Evolutionary conservation across 2,797 vertebrate species (phyloP), one percentile per base, ranked within the genome.

Genomic region (Falco berigora): DNA sequence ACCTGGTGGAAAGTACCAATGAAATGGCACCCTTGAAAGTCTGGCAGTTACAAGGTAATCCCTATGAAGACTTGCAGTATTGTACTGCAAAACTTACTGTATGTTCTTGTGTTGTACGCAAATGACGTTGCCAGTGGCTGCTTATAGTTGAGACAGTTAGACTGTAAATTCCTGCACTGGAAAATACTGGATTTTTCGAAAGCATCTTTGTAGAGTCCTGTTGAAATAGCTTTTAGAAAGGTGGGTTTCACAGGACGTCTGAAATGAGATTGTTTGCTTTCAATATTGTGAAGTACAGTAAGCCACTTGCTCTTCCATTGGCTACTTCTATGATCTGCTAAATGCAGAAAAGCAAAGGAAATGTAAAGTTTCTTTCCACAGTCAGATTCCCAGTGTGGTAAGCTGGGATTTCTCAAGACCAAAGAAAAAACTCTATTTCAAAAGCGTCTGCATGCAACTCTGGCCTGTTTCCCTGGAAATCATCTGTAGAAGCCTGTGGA

Each of bases 1-100:
- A 99, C 97, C 98, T 99, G 0, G 98, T 99, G 22, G 99, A 99
- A 97, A 99, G 99, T 96, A 99, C 99, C 93, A 99, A 99, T 95
- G 99, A 99, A 96, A 99, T 99, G 99, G 98, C 99, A 9, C 99
- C 99, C 59, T 98, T 99, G 76, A 99, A 99, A 98, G 99, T 99
- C 8, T 99, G 99, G 99, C 99, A 99, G 83, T 98, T 99, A 96
- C 99, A 99, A 99, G 99, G 99, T 99, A 97, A 94, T 50, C n/a
- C 80, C n/a, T 72, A n/a, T 12, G 8, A 77, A 63, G 44, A 3
- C 22, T 86, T 85, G 87, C 58, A 56, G 21, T 58, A 12, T 7
- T 44, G 27, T 24, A 25, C 16, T 71, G 8, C 14, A 76, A 42
- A 61, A 10, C 36, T 53, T 59, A 5, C 2, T 46, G 72, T 30